A percentile compares a stretch with the other conserved stretches of the same genome.
These are phyloP conservation scores for Coptodon bakossiorum DNA, from an alignment of 2,113 vertebrate species.

Conservation along the genomic window DNA sequence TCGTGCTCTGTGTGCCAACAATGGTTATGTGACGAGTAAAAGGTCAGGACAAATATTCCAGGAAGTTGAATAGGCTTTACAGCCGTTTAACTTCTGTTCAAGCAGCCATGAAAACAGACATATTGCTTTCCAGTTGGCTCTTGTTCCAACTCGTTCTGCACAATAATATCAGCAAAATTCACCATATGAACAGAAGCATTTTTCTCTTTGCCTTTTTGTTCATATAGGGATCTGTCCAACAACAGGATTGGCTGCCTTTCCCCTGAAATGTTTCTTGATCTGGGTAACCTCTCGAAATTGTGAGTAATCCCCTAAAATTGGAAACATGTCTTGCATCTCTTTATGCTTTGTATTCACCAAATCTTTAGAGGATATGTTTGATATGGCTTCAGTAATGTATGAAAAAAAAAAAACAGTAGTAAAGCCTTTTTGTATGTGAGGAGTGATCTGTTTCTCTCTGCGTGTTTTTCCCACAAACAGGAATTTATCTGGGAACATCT, in stretches of 20 bases:
- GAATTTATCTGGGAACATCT: slow-evolving; percentile 89
- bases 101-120: neutral
- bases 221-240: slow-evolving; percentile 85
- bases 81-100: neutral
- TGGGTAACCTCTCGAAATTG: slow-evolving; percentile 84
- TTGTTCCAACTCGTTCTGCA: neutral
- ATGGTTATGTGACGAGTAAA: slow-evolving; percentile 15
- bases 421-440: neutral
- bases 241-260: slow-evolving; percentile 89
- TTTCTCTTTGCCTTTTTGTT: slow-evolving; percentile 8
- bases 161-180: neutral
- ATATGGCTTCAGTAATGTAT: neutral
- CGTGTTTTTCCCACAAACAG: slow-evolving; percentile 49
- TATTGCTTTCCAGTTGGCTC: neutral
- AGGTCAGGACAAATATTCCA: slow-evolving; percentile 28
- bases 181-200: neutral
- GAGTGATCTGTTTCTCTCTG: neutral
- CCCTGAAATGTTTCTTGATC: slow-evolving; percentile 82
- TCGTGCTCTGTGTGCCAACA: neutral
- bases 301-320: slow-evolving; percentile 70
- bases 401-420: neutral
- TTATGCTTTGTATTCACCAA: neutral
- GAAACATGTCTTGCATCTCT: neutral
- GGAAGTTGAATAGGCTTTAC: neutral
- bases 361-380: neutral